Conservation (phyloP, 2,113 vertebrate species). For the Zosterops japonicus region DNA sequence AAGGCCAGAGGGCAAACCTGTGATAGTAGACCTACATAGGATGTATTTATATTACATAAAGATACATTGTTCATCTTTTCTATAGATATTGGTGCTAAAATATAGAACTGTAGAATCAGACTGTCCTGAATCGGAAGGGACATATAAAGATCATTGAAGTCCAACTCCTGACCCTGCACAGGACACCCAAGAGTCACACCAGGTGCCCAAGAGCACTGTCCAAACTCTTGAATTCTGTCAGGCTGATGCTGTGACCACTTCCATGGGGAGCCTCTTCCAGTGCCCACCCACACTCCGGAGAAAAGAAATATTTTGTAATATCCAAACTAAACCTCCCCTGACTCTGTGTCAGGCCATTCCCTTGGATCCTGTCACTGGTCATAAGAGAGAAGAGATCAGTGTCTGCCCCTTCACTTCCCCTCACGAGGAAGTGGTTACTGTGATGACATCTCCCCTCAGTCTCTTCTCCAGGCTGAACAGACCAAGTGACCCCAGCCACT, state of each 20-base stretch:
- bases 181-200: neutral
- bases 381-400: too few relatives aligned
- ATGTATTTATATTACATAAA: neutral
- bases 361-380: neutral
- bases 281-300: accelerated
- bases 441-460: neutral
- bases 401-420: accelerated
- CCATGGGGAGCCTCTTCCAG: neutral
- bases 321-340: neutral
- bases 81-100: neutral
- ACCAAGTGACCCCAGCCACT: neutral
- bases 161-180: neutral
- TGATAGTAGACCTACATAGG: neutral
- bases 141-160: accelerated
- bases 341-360: neutral
- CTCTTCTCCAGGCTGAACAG: neutral
- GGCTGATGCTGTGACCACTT: too few relatives aligned
- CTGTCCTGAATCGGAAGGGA: neutral
- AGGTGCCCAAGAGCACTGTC: neutral
- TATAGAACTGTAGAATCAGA: neutral
- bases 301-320: neutral
- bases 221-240: neutral
- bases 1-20: neutral
- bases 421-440: accelerated
- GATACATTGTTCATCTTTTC: neutral